phyloP scores from a whole-genome alignment of 2,113 vertebrate genomes.

The Cynocephalus volans region DNA sequence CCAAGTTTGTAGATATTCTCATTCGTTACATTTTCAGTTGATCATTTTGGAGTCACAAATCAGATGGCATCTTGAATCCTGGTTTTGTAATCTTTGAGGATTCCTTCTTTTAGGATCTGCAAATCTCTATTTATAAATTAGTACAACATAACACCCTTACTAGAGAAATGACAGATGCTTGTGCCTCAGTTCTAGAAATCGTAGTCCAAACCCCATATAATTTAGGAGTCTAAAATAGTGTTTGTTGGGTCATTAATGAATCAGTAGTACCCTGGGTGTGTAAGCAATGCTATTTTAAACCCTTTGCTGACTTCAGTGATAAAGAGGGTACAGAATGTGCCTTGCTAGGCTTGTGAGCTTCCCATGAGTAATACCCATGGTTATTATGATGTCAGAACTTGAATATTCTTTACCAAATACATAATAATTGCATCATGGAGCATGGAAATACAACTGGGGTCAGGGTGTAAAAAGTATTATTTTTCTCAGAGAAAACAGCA shows the following conservation, averaged over 20 bases:
- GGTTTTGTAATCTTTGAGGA: not conserved
- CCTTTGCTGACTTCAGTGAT: constrained; percentile 76
- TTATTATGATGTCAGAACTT: constrained; percentile 68
- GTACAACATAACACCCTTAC: not conserved
- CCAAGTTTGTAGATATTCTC: not conserved
- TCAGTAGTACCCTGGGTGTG: constrained; percentile 64
- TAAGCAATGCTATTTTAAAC: constrained; percentile 76
- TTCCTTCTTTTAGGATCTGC: not conserved
- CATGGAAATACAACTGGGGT: not conserved
- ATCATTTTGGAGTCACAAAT: constrained; percentile 21
- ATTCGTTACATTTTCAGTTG: constrained; percentile 17
- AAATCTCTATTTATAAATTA: not conserved
- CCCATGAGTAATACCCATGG: constrained; percentile 24
- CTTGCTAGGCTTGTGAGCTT: constrained; percentile 45
- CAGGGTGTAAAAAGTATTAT: not conserved
- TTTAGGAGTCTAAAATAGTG: not conserved
- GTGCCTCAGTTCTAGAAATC: not conserved
- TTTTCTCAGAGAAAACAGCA: not conserved
- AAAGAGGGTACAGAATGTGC: constrained; percentile 76
- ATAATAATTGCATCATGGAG: not conserved
- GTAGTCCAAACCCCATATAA: not conserved
- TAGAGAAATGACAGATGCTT: not conserved
- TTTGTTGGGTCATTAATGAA: constrained; percentile 33
- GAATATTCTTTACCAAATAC: constrained; percentile 56
- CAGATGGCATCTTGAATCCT: not conserved